Percentiles rank a stretch among this genome's conserved stretches.
Conservation (phyloP, 2,113 vertebrate genomes). For the Spheniscus mendiculus region DNA sequence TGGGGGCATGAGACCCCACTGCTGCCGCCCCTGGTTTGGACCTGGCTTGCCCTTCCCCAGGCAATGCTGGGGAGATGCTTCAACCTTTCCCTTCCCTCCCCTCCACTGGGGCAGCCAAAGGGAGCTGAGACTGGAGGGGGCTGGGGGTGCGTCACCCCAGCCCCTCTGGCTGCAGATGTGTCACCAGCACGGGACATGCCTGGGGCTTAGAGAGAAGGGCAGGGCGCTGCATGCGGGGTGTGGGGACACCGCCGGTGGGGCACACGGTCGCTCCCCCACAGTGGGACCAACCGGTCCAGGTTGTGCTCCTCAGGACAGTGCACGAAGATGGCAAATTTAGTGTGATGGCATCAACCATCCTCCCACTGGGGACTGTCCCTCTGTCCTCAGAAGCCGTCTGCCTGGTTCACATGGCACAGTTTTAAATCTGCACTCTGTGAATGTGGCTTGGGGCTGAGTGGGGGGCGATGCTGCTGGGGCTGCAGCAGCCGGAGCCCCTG, state of each 20-base stretch:
- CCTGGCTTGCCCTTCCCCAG: neutral
- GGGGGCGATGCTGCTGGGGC: neutral
- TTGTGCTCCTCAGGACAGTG: neutral
- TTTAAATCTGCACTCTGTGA: neutral
- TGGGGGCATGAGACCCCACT: neutral
- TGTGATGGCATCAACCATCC: neutral
- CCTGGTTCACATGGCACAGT: neutral
- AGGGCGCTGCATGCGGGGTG: accelerated
- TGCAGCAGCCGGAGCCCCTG: neutral
- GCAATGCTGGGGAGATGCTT: neutral
- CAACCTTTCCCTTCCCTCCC: neutral
- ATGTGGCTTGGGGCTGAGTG: accelerated
- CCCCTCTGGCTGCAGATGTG: neutral
- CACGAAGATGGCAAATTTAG: accelerated
- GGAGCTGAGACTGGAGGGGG: neutral
- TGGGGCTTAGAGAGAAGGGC: neutral
- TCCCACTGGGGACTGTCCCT: neutral
- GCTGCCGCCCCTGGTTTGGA: neutral
- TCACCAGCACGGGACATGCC: neutral
- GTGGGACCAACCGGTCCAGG: accelerated
- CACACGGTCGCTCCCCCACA: neutral
- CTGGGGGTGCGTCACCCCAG: accelerated
- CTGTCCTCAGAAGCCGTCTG: neutral
- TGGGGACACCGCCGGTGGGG: neutral
- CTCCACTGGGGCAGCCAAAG: neutral